Evolutionary conservation across 2,888 invertebrate species (phyloP).

Genomic region (Cheiracanthium punctorium): DNA sequence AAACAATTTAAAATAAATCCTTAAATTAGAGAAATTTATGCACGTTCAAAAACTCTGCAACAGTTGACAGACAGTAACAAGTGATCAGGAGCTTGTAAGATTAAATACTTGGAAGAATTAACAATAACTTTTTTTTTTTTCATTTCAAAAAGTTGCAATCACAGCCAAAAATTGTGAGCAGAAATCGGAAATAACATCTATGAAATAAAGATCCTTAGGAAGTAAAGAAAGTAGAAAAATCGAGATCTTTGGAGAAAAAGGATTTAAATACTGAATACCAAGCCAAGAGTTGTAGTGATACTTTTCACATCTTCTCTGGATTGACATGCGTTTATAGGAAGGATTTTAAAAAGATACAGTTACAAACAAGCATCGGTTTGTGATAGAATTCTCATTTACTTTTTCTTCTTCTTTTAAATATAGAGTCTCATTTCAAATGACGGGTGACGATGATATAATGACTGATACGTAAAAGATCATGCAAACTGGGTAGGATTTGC

Average conservation of each 20-base stretch:
- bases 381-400: neutral
- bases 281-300: neutral
- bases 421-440: conserved; percentile 46
- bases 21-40: neutral
- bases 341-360: conserved; percentile 51
- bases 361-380: conserved; percentile 48
- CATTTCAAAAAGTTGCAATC: conserved; percentile 42
- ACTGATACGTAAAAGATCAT: conserved; percentile 63
- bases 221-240: conserved; percentile 3
- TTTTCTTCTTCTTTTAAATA: no score
- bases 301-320: neutral
- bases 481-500: conserved; percentile 46
- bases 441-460: conserved; percentile 61
- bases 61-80: neutral
- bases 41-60: neutral
- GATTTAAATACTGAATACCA: conserved; percentile 45
- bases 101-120: conserved; percentile 17
- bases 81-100: neutral
- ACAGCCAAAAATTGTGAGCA: conserved; percentile 68
- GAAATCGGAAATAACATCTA: conserved; percentile 42
- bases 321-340: conserved; percentile 27
- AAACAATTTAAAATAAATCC: neutral
- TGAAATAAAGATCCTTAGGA: neutral
- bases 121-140: neutral
- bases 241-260: conserved; percentile 50